Conservation (phyloP, 1,140 invertebrate genomes). For the Achroia grisella region DNA sequence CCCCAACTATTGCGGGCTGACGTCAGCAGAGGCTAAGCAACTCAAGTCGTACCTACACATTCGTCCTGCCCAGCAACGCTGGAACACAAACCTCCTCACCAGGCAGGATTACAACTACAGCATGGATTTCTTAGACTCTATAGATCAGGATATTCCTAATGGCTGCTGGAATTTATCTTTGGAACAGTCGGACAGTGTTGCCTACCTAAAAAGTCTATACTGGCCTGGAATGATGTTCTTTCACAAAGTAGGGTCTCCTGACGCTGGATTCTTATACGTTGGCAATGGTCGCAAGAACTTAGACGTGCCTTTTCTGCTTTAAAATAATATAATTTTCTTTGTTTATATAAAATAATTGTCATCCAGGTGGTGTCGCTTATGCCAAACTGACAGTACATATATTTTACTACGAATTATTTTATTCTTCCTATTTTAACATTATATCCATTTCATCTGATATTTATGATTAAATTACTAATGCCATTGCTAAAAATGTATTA, state of each 20-base stretch:
- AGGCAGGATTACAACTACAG: constrained; percentile 84
- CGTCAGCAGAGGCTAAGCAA: constrained; percentile 74
- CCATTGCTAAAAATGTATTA: too few relatives aligned
- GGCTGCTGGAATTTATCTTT: constrained; percentile 79
- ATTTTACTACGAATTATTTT: too few relatives aligned
- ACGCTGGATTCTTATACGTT: constrained; percentile 82
- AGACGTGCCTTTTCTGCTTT: constrained; percentile 82
- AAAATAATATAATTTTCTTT: constrained; percentile 1
- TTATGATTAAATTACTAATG: too few relatives aligned
- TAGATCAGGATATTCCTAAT: constrained; percentile 78
- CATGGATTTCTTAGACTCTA: constrained; percentile 84
- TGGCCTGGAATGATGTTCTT: constrained; percentile 86
- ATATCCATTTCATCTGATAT: too few relatives aligned
- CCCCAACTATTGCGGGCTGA: constrained; percentile 78
- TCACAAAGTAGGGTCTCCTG: constrained; percentile 78
- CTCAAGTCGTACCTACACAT: constrained; percentile 81
- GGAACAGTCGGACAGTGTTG: constrained; percentile 72
- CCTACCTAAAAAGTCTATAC: constrained; percentile 78
- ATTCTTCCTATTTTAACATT: too few relatives aligned
- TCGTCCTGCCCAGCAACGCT: constrained; percentile 77
- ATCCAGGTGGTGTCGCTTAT: too few relatives aligned
- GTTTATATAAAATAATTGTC: too few relatives aligned
- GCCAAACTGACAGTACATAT: too few relatives aligned
- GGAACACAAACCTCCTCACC: constrained; percentile 81
- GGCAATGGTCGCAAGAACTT: constrained; percentile 83